Evolutionary conservation across 2,797 vertebrate species (phyloP), one percentile per base, ranked within the genome.

Genomic region (Crocodylus rhombifer): DNA sequence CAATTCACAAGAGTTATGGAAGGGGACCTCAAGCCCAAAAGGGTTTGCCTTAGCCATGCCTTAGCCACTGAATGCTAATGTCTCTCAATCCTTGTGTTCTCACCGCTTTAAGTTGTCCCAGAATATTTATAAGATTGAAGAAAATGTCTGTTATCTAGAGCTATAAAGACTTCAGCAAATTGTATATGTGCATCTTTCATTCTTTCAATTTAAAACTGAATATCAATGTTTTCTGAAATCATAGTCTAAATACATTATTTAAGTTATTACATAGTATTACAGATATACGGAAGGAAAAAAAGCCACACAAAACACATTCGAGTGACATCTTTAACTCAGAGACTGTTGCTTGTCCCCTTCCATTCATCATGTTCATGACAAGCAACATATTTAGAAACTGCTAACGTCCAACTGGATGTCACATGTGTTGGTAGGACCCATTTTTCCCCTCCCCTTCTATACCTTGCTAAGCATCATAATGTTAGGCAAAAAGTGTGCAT

Each of bases 251-350:
- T 86, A 12, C 20, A 77, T 64, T 25, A 62, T 51, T 51, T 51
- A 51, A 10, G 42, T 42, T 42, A 42, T 42, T 42, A 42, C 42
- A 42, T 42, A 42, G 42, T 42, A 42, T 42, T 42, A 42, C 42
- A 51, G 42, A 51, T 51, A 11, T 51, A 87, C 77, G 4, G 13
- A 57, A 90, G 89, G 90, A 83, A 95, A 80, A 36, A 93, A 93
- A 89, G 25, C 36, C 83, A 83, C 17, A 33, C 30, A 33, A 67
- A 33, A 51, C 9, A 51, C 10, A 51, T 51, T 51, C 42, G 10
- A 51, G 9, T 51, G 42, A 51, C 42, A 51, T 51, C 42, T 51
- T 51, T 51, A 51, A 51, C 10, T 51, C 42, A 51, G 42, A 51
- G 42, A 51, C 42, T 51, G 10, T 51, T 51, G 42, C 42, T 51